Conservation (phyloP, 2,888 invertebrate genomes). For the Athalia circularis region DNA sequence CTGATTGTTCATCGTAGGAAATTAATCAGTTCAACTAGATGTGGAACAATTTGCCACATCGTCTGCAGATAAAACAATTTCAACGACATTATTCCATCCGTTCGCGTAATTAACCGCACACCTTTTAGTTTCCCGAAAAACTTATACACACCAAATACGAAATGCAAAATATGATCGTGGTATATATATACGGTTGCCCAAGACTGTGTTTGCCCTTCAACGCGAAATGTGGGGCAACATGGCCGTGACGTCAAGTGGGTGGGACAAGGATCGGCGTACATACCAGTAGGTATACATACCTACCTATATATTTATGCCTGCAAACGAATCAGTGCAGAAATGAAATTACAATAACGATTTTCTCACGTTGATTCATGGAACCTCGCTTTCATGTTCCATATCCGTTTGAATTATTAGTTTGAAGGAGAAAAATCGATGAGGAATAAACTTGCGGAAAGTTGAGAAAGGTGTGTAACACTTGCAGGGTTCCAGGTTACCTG, state of each 20-base stretch:
- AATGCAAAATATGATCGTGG: neutral
- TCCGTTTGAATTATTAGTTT: neutral
- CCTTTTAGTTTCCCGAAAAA: neutral
- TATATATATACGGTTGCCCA: neutral
- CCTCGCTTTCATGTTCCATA: constrained; percentile 12
- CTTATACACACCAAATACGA: neutral
- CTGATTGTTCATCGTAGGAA: neutral
- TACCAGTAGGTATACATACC: neutral
- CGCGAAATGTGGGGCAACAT: neutral
- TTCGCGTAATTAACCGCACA: neutral
- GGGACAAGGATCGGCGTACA: constrained; percentile 2
- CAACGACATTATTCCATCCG: neutral
- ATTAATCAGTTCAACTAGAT: neutral
- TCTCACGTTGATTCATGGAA: neutral
- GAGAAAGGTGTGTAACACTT: neutral
- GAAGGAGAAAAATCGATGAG: neutral
- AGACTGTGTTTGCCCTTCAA: neutral
- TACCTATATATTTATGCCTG: neutral
- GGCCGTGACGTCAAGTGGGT: neutral
- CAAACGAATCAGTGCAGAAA: constrained; percentile 1
- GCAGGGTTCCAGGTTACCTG: too few species aligned
- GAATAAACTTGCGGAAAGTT: neutral
- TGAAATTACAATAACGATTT: constrained; percentile 9
- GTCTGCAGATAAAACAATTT: neutral
- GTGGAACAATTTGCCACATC: too few species aligned